These are phyloP conservation scores for Melanaphis sacchari DNA, from an alignment of 1,140 invertebrate genomes.

Conservation along the genomic window DNA sequence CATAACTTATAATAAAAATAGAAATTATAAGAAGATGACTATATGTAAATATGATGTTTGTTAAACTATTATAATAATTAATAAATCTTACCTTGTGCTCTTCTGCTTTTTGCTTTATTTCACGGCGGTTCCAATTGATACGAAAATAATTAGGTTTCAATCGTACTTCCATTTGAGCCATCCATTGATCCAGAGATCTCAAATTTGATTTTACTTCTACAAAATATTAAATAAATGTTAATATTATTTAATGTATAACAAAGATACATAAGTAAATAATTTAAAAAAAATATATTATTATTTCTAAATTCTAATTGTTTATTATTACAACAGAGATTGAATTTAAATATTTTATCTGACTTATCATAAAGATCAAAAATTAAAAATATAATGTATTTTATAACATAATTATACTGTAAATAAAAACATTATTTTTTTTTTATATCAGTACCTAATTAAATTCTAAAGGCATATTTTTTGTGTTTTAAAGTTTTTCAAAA, in stretches of 20 bases:
- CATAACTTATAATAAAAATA: no score
- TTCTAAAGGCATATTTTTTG: background rate
- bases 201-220: conserved; percentile 48
- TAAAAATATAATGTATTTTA: background rate
- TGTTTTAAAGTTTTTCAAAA: no score
- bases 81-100: conserved; percentile 45
- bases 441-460: background rate
- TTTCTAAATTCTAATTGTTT: background rate
- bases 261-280: background rate
- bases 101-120: conserved; percentile 47
- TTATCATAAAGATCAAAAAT: background rate
- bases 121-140: conserved; percentile 43
- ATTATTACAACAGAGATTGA: background rate
- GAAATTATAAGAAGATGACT: no score
- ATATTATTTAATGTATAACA: background rate
- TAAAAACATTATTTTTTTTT: background rate
- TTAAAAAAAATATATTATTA: background rate
- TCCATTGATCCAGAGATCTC: conserved; percentile 46
- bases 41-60: background rate
- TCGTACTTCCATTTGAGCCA: conserved; percentile 27
- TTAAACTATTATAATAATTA: background rate
- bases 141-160: conserved; percentile 52
- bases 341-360: background rate
- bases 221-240: background rate
- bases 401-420: background rate